phyloP scores from a whole-genome alignment of 2,888 invertebrate genomes.

The Nomada ruficornis region DNA sequence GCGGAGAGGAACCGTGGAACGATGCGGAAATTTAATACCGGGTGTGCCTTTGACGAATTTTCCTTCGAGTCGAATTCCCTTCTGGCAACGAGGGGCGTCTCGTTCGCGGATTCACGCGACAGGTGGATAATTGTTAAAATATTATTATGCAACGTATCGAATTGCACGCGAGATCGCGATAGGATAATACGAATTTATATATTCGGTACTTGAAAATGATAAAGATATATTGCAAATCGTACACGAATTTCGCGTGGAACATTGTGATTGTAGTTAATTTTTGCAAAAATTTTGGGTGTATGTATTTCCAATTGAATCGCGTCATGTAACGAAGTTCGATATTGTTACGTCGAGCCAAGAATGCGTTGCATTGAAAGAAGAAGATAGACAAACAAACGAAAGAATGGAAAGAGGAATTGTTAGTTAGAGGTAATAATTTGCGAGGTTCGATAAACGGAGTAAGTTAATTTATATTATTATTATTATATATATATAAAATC shows the following conservation, averaged over 20 bases:
- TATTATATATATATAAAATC: background rate
- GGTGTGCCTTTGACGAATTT: constrained; percentile 60
- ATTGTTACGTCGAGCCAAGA: background rate
- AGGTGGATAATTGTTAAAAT: background rate
- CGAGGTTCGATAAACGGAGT: constrained; percentile 5
- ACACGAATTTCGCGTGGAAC: no score
- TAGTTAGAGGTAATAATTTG: background rate
- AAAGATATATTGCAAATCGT: background rate
- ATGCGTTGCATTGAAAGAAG: no score
- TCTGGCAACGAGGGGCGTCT: background rate
- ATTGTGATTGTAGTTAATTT: background rate
- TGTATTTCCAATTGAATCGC: background rate
- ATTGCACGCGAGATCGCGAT: background rate
- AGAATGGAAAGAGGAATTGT: no score
- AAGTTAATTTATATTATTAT: background rate
- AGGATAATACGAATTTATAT: background rate
- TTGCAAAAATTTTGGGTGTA: background rate
- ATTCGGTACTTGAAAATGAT: background rate
- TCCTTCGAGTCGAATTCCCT: constrained; percentile 4
- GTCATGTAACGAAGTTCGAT: background rate
- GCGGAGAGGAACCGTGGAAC: background rate
- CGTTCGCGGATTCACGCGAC: background rate
- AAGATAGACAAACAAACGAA: no score
- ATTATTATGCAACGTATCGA: background rate
- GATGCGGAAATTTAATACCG: constrained; percentile 38